Percentiles rank a stretch among this genome's conserved stretches.
Conservation (phyloP, 2,888 invertebrate genomes). For the Theristus sp. region DNA sequence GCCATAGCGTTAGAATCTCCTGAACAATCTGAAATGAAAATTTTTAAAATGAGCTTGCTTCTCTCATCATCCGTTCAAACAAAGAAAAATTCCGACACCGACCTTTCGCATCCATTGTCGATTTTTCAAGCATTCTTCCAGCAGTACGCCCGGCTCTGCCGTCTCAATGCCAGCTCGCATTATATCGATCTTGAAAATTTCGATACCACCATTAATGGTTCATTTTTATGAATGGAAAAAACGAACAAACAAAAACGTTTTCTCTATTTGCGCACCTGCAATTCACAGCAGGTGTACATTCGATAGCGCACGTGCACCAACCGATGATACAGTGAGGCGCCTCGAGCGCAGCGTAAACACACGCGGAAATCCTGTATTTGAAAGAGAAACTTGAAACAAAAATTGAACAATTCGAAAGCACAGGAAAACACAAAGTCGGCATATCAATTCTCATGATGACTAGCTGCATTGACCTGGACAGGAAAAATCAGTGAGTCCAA, state of each 20-base stretch:
- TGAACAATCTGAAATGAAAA: background rate
- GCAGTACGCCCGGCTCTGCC: background rate
- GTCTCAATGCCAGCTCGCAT: background rate
- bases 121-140: background rate
- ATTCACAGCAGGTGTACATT: slow-evolving; percentile 3
- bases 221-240: too few species aligned
- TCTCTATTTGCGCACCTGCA: background rate
- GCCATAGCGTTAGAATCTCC: background rate
- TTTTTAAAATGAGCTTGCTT: background rate
- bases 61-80: too few species aligned
- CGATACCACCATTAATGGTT: too few species aligned
- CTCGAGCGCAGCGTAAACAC: slow-evolving; percentile 1
- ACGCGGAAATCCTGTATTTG: slow-evolving; percentile 4
- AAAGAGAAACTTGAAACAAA: too few species aligned
- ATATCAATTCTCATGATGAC: too few species aligned
- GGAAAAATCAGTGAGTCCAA: too few species aligned
- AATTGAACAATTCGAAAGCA: too few species aligned
- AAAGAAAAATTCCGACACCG: background rate
- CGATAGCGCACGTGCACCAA: slow-evolving; percentile 6
- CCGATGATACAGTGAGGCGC: slow-evolving; percentile 3
- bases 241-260: too few species aligned
- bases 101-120: background rate
- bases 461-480: too few species aligned
- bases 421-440: too few species aligned
- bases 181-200: background rate